Base-by-base conservation (phyloP, 2,797 vertebrate genomes). In the Choloepus didactylus region DNA sequence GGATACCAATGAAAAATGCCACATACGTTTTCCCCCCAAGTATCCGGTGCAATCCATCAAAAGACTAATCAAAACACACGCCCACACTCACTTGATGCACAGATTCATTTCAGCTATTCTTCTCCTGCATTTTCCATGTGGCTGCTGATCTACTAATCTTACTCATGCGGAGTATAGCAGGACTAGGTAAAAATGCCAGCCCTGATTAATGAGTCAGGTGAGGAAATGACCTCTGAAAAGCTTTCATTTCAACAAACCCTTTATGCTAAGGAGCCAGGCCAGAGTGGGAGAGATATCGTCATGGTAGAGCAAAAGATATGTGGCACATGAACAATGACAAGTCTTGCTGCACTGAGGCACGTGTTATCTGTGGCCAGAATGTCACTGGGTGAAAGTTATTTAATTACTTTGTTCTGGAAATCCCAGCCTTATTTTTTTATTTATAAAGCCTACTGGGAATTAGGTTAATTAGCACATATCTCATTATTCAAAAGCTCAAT, bases 241-340 rank as follows among this genome's bases (percentile, higher is more conserved):
- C 97, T 97, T 97, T 97, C 96, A 97, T 98, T 98, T 98, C 97
- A 97, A 95, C 96, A 96, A 97, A 93, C 92, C 97, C 98, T 98
- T 97, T 97, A 97, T 97, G 80, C 27, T 95, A 96, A 96, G 92
- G 92, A 98, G 92, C 93, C 95, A 87, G 72, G 94, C 91, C 94
- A 94, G 85, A 66, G 41, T 21, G 85, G 59, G 83, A 93, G 83
- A 93, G 87, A 67, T 70, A 60, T 29, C 9, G 0, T 93, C 96
- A 88, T 0, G 7, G 97, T 51, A 97, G 97, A 98, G 97, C 92
- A 93, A 96, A 95, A 97, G 96, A 94, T 51, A n/a, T 95, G 89
- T 87, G 91, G 62, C 86, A 69, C 81, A 25, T 0, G 41, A 44
- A 96, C 93, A 94, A 90, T 95, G 93, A 95, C 76, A 54, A 95